phyloP scores from a whole-genome alignment of 2,888 invertebrate genomes.

The Cancer borealis region DNA sequence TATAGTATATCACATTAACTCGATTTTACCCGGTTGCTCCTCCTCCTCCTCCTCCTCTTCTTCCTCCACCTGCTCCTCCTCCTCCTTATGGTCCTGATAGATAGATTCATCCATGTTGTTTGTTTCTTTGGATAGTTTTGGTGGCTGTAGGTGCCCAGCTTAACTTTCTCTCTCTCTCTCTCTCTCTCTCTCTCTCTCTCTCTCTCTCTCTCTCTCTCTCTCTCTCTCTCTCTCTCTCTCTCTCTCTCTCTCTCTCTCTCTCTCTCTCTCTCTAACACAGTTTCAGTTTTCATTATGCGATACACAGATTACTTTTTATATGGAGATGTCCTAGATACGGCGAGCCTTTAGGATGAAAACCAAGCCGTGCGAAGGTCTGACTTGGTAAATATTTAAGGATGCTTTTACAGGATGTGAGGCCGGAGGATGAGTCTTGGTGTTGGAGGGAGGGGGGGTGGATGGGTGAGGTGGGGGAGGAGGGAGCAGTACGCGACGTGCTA shows the following conservation, averaged over 20 bases:
- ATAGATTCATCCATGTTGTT: too few species aligned
- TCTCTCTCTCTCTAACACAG: not conserved
- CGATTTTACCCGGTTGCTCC: not conserved
- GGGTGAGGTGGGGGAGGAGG: too few species aligned
- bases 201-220: slow-evolving; percentile 46
- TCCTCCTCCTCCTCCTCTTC: not conserved
- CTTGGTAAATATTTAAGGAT: slow-evolving; percentile 21
- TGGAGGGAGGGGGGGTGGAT: too few species aligned
- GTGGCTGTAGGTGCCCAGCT: too few species aligned
- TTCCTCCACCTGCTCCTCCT: not conserved
- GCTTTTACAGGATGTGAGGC: not conserved
- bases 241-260: slow-evolving; percentile 11
- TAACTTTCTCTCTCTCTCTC: not conserved
- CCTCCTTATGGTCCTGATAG: not conserved
- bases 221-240: not conserved
- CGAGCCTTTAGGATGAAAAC: not conserved
- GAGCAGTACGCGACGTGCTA: not conserved
- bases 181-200: slow-evolving; percentile 41
- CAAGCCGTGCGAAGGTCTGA: not conserved
- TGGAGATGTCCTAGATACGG: not conserved
- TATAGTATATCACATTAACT: not conserved
- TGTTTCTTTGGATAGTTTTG: too few species aligned
- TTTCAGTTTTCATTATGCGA: not conserved
- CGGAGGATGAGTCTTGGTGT: not conserved
- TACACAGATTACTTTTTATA: not conserved